Conservation (phyloP, 2,797 vertebrate genomes). For the Tragopan temminckii region DNA sequence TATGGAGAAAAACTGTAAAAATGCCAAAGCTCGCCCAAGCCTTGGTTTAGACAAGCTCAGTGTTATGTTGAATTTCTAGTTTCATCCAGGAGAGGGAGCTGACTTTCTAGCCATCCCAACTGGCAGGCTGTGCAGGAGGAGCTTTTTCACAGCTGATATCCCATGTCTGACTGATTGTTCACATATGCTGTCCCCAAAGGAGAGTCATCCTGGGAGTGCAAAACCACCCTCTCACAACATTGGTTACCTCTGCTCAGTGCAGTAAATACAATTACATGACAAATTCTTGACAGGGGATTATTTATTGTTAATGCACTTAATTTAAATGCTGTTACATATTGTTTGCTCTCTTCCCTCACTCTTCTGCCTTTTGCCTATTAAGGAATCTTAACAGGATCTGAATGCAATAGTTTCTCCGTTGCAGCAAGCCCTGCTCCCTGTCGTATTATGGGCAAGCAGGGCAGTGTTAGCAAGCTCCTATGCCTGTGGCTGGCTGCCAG, state of each 20-base stretch:
- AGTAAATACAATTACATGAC: conserved; percentile 63
- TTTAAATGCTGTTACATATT: conserved; percentile 44
- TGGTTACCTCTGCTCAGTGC: conserved; percentile 57
- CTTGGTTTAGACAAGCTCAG: not conserved
- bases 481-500: not conserved
- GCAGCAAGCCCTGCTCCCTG: not conserved
- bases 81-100: conserved; percentile 71
- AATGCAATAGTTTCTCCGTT: not conserved
- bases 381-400: conserved; percentile 32
- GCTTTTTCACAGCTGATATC: conserved; percentile 34
- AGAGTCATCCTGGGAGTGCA: conserved; percentile 56
- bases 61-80: not conserved
- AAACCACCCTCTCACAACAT: conserved; percentile 72
- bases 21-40: accelerated
- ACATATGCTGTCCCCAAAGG: conserved; percentile 59
- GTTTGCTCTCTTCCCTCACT: conserved; percentile 43
- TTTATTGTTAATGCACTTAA: conserved; percentile 66
- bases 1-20: not conserved
- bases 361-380: conserved; percentile 64
- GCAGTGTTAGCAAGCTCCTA: not conserved
- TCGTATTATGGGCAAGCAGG: not conserved
- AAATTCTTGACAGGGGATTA: conserved; percentile 60
- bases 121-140: not conserved
- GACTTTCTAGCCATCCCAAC: conserved; percentile 30
- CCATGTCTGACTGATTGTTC: conserved; percentile 56